Base-by-base conservation (phyloP, 2,797 vertebrate genomes). In the Spinibarbus caldwelli region DNA sequence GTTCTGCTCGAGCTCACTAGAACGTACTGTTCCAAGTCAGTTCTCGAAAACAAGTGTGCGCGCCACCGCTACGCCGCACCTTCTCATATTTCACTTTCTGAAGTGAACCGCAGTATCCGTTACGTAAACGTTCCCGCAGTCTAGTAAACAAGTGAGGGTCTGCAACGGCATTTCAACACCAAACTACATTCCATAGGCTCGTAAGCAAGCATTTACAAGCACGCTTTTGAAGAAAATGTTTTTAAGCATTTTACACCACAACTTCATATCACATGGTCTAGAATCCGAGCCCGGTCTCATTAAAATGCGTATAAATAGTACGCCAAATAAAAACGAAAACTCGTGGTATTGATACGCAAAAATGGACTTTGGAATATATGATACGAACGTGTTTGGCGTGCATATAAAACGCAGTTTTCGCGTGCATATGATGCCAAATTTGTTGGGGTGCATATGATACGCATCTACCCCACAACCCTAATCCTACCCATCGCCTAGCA, bases 51-150 rank as follows among this genome's bases (percentile, higher is more conserved):
- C 68, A 72, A 38, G 67, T 45, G 21, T 45, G 41, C 21, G 17
- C 38, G 81, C 17, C 68, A 17, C n/a, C 12, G 49, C 38, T 26
- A 9, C 14, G 23, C 15, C 3, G 26, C 64, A 14, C 6, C 67
- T 14, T 64, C 84, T 85, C 84, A 73, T 14, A 47, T 80, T 80
- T 72, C 83, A 80, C 83, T 66, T 9, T 34, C 54, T 47, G 19
- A 1, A 62, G 8, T 43, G 2, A 47, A n/a, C 34, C 5, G 26
- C 36, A 10, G 2, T 36, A 62, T 70, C 75, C 6, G 67, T 64
- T 52, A 26, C 62, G 66, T 47, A 29, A 72, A 2, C 2, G 12
- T 47, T 29, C 6, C 43, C n/a, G 11, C 45, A 17, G 34, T 71
- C 38, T 21, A 29, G 59, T 81, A 76, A 76, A 86, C 85, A 82